Conservation (phyloP, 2,113 vertebrate species). For the Rhynchopsitta pachyrhyncha region DNA sequence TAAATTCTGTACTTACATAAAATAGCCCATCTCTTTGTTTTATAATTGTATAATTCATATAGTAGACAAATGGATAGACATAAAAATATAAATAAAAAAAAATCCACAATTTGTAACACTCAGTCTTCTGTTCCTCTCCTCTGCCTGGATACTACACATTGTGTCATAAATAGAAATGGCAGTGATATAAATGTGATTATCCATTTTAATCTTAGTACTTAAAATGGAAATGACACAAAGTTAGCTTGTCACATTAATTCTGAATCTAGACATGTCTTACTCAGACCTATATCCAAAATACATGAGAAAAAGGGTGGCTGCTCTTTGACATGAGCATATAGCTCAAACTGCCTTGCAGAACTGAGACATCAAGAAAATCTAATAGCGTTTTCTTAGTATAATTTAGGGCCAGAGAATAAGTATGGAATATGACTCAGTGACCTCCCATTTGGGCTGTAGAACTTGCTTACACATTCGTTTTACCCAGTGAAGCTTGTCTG, state of each 20-base stretch:
- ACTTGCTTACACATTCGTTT: neutral
- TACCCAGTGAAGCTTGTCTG: neutral
- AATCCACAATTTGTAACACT: fast-evolving
- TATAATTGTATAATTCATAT: neutral
- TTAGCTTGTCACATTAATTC: neutral
- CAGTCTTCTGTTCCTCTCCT: neutral
- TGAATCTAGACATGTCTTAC: neutral
- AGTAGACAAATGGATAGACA: neutral
- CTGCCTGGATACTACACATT: neutral
- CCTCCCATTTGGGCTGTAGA: neutral
- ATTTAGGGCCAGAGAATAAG: neutral
- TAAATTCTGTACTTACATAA: neutral
- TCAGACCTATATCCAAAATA: neutral
- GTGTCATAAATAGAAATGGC: neutral
- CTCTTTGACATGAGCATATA: neutral
- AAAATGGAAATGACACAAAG: neutral
- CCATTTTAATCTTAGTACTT: neutral
- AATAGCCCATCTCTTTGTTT: neutral
- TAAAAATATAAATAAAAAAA: neutral
- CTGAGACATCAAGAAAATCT: neutral
- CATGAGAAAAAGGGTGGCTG: neutral
- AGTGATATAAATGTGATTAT: neutral
- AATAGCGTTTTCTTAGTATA: neutral
- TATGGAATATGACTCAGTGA: neutral
- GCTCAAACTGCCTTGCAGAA: neutral